Conservation (phyloP, 2,113 vertebrate species). For the Procavia capensis region DNA sequence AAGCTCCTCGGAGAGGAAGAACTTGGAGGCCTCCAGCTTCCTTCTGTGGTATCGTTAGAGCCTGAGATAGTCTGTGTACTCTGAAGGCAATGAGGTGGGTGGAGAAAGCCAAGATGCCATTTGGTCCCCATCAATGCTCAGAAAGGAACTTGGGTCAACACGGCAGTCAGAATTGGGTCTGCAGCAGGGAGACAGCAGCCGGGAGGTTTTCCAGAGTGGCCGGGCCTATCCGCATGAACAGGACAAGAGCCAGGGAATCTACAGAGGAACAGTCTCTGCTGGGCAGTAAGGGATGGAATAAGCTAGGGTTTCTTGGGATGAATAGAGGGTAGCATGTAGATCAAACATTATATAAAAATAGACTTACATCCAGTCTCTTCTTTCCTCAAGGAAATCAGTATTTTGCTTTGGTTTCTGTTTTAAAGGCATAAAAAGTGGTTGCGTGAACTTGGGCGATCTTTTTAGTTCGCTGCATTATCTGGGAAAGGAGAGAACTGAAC, state of each 20-base stretch:
- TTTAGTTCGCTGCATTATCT: neutral
- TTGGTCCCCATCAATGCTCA: slow-evolving; percentile 58
- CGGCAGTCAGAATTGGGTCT: too few species aligned
- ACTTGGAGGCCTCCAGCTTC: neutral
- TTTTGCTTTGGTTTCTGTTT: slow-evolving; percentile 30
- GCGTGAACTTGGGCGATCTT: neutral
- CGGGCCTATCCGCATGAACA: neutral
- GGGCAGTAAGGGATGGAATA: neutral
- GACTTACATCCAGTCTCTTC: neutral
- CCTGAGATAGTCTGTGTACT: neutral
- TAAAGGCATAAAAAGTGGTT: neutral
- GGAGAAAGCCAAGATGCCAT: slow-evolving; percentile 41
- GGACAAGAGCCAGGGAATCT: neutral
- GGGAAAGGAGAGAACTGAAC: neutral
- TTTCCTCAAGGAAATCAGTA: neutral
- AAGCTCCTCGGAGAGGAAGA: neutral
- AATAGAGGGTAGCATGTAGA: neutral
- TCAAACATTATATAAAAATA: neutral
- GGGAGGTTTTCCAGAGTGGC: neutral
- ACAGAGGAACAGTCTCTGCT: neutral
- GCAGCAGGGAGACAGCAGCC: neutral
- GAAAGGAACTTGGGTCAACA: slow-evolving; percentile 48
- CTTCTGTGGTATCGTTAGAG: slow-evolving; percentile 23
- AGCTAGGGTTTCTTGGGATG: neutral
- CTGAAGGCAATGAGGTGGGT: neutral